Conservation (phyloP, 2,888 invertebrate genomes). For the Agrotis puta region DNA sequence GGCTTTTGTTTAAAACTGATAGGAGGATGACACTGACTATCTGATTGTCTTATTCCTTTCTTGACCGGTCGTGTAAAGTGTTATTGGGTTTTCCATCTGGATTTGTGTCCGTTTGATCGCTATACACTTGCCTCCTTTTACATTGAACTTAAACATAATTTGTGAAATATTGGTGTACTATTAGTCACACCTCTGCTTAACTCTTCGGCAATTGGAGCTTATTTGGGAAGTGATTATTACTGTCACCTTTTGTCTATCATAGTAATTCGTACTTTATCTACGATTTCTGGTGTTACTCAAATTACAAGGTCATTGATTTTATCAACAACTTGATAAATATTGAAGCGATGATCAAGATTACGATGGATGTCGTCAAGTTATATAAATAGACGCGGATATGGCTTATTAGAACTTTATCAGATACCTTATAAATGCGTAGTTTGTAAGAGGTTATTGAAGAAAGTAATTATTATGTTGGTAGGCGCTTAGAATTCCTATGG, state of each 20-base stretch:
- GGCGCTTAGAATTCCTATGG: neutral
- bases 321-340: slow-evolving; percentile 7
- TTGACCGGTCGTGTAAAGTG: too few relatives aligned
- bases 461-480: neutral
- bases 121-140: too few relatives aligned
- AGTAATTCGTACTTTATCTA: neutral
- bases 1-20: too few relatives aligned
- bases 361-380: neutral
- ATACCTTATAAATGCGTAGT: slow-evolving; percentile 2
- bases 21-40: too few relatives aligned
- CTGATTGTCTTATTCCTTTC: too few relatives aligned
- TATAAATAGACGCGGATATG: neutral
- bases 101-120: too few relatives aligned
- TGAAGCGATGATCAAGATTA: slow-evolving; percentile 5
- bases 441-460: slow-evolving; percentile 33
- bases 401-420: slow-evolving; percentile 10
- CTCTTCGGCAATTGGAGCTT: too few relatives aligned
- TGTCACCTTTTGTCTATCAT: neutral
- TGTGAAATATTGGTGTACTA: too few relatives aligned
- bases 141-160: too few relatives aligned
- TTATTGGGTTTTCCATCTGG: too few relatives aligned
- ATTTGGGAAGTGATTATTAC: neutral
- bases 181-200: too few relatives aligned
- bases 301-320: neutral
- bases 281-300: slow-evolving; percentile 9